Evolutionary conservation across 1,140 invertebrate genomes (phyloP).

Genomic region (Polyergus mexicanus): DNA sequence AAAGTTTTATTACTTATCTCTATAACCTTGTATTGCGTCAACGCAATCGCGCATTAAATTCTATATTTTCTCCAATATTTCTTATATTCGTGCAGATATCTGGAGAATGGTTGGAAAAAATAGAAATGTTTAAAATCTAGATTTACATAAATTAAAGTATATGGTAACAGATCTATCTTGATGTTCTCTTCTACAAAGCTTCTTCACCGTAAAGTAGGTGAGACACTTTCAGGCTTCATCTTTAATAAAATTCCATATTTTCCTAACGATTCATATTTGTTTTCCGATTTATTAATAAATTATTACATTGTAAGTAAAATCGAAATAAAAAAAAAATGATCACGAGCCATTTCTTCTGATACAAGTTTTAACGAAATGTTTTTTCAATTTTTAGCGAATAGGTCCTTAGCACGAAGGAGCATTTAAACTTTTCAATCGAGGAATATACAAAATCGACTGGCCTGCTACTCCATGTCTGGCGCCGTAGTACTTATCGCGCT

Average conservation of each 20-base stretch:
- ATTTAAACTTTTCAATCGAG: not conserved
- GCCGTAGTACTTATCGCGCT: slow-evolving; percentile 39
- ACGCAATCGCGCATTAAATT: not conserved
- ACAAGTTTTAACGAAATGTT: not conserved
- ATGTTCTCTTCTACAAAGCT: no score
- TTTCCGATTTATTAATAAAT: not conserved
- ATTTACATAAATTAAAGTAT: not conserved
- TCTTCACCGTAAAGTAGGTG: no score
- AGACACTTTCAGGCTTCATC: no score
- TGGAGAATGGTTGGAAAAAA: not conserved
- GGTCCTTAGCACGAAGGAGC: no score
- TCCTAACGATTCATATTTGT: not conserved
- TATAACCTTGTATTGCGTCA: not conserved
- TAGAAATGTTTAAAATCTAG: not conserved
- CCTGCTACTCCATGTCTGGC: not conserved
- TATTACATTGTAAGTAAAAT: not conserved
- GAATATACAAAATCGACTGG: not conserved
- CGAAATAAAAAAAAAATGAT: not conserved
- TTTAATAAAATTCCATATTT: no score
- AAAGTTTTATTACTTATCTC: not conserved
- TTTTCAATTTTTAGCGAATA: not conserved
- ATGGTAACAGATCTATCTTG: no score
- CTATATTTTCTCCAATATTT: not conserved
- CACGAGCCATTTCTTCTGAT: not conserved
- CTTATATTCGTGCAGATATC: not conserved